Evolutionary conservation across 2,888 invertebrate genomes (phyloP).

Genomic region (Noctua comes): DNA sequence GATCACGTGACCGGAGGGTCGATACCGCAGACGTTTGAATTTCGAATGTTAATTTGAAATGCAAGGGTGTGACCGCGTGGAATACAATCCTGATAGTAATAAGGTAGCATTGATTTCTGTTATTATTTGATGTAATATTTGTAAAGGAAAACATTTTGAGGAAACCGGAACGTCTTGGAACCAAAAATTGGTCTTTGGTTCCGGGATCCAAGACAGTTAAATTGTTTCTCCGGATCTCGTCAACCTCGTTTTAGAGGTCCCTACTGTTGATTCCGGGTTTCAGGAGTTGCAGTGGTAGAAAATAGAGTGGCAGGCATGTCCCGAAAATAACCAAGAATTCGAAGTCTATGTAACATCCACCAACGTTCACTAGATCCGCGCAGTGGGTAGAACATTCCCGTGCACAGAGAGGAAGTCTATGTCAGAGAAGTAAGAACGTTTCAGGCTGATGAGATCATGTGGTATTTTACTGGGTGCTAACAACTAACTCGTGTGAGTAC

Average conservation of each 20-base stretch:
- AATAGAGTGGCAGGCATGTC: neutral
- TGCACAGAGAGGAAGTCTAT: too few relatives aligned
- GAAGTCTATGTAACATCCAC: too few relatives aligned
- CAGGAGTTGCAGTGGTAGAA: neutral
- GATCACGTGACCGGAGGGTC: slow-evolving; percentile 77
- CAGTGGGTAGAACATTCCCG: too few relatives aligned
- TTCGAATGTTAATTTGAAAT: slow-evolving; percentile 82
- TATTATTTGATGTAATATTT: slow-evolving; percentile 24
- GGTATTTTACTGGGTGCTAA: too few relatives aligned
- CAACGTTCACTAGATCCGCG: neutral
- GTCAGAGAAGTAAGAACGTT: too few relatives aligned
- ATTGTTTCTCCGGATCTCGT: neutral
- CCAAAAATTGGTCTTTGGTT: too few relatives aligned
- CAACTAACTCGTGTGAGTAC: too few relatives aligned
- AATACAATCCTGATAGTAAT: slow-evolving; percentile 71
- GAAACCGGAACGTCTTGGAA: too few relatives aligned
- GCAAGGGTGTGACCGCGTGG: slow-evolving; percentile 80
- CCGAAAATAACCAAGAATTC: neutral
- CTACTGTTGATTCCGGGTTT: neutral
- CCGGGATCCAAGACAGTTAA: neutral
- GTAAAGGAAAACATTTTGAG: neutral
- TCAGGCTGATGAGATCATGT: too few relatives aligned
- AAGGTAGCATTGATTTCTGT: slow-evolving; percentile 54
- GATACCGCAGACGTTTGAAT: slow-evolving; percentile 80
- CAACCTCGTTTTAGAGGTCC: neutral